Percentiles rank a stretch among this genome's conserved stretches.
Conservation (phyloP, 2,113 vertebrate genomes). For the Odocoileus hemionus region DNA sequence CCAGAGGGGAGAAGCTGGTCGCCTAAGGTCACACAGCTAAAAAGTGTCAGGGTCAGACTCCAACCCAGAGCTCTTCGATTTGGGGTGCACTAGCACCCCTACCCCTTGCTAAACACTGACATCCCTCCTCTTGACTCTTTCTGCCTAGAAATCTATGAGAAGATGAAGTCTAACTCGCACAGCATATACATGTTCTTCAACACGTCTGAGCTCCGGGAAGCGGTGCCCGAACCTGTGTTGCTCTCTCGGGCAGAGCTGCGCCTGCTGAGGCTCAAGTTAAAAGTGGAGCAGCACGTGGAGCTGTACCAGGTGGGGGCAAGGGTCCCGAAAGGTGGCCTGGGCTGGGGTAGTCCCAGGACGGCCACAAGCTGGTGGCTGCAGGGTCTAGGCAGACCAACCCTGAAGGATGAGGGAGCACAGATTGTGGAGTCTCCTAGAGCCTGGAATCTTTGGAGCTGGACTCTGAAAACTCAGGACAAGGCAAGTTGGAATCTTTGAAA, state of each 20-base stretch:
- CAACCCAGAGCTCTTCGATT: background rate
- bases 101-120: background rate
- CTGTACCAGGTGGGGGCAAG: constrained; percentile 79
- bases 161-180: background rate
- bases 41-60: background rate
- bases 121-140: background rate
- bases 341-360: background rate
- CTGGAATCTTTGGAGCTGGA: background rate
- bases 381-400: fast-evolving
- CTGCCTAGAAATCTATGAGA: constrained; percentile 49
- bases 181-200: constrained; percentile 75
- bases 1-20: background rate
- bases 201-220: constrained; percentile 73
- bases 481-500: background rate
- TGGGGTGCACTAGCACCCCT: background rate
- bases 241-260: constrained; percentile 88
- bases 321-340: background rate
- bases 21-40: background rate
- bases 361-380: background rate
- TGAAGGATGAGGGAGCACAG: background rate
- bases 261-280: constrained; percentile 78
- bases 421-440: background rate
- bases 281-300: constrained; percentile 83
- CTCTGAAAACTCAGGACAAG: background rate
- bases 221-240: constrained; percentile 68